Evolutionary conservation across 2,113 vertebrate species (phyloP), one percentile per base, ranked within the genome.

Genomic region (Eptatretus burgeri): DNA sequence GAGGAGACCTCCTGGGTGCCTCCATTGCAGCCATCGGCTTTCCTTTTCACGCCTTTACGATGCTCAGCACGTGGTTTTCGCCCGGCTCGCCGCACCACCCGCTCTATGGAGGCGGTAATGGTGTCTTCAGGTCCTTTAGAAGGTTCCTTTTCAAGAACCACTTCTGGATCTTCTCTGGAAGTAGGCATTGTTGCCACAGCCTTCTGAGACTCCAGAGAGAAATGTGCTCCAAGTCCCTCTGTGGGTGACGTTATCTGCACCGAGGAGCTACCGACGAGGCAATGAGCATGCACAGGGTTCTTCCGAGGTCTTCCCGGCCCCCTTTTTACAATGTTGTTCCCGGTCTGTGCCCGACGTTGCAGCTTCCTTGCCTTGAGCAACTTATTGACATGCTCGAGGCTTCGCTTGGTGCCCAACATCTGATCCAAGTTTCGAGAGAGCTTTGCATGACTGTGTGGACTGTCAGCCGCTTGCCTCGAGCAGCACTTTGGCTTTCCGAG

Each of bases 291-390:
- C 52, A 76, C 64, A 5, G 84, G 80, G 68, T 89, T 83, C 70
- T 98, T 98, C 52, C 86, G 76, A 63, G 91, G 91, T 62, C 85
- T 78, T 2, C 89, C 91, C 13, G 87, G 76, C 69, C 80, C 71
- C 69, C 88, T 80, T 76, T 98, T 95, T 67, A 95, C 78, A 53
- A 98, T 84, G 70, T 95, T 98, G 79, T 95, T 95, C 76, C 91
- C 91, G 7, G 89, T 98, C 78, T 95, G 95, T 72, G 91, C 84
- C 78, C 93, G 86, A 77, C 91, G 82, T 78, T 98, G 91, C 73
- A 98, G 83, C 72, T 86, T 75, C 77, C 95, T 98, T 74, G 87
- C 87, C 75, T 86, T 89, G 66, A 98, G 79, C 74, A 98, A 95
- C 74, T 95, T 98, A 78, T 95, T 94, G 72, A 98, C 89, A 0